Base-by-base conservation (phyloP, 1,140 invertebrate genomes). In the Drosophila kanapiae region DNA sequence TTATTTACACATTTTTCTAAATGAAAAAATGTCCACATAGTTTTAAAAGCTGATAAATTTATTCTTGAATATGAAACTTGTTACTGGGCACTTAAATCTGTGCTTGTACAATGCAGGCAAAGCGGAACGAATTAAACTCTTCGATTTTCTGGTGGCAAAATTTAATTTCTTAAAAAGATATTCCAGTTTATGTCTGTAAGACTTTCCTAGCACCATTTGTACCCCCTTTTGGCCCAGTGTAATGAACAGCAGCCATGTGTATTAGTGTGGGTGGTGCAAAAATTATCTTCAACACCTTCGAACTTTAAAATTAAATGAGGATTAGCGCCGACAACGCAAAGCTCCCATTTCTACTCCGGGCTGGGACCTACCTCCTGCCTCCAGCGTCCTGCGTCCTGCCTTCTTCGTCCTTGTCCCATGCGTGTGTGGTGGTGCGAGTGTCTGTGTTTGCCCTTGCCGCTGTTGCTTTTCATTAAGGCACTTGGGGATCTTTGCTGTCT, bases 221-320 rank as follows among this genome's bases (percentile, higher is more conserved):
- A 2, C 23, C 35, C 35, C 35, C 4, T 37, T 43, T 51, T 16
- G 4, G 8, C 38, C 14, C 49, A 35, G 51, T 78, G 75, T 57
- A 70, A 70, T 56, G 63, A 70, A 68, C 23, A 70, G n/a, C 62
- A 71, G 37, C 38, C 31, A 40, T 42, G 29, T 61, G 70, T 72
- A 37, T 72, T 74, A 60, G 69, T 80, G 71, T 60, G 78, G 60
- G 84, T 88, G 84, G 84, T 67, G 78, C 82, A 90, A 90, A 91
- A 92, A 92, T 92, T 92, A 92, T 92, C 91, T 92, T 91, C 90
- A 92, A 92, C 91, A 92, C 91, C 91, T 92, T 92, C 86, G 91
- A 92, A 92, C 91, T 92, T 91, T 92, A 91, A 92, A 92, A 92
- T 92, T 91, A 92, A 92, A 91, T 92, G 91, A 92, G 91, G 83